Evolutionary conservation across 2,888 invertebrate genomes (phyloP), one percentile per base, ranked within the genome.

Genomic region (Orthonychiurus folsomi): DNA sequence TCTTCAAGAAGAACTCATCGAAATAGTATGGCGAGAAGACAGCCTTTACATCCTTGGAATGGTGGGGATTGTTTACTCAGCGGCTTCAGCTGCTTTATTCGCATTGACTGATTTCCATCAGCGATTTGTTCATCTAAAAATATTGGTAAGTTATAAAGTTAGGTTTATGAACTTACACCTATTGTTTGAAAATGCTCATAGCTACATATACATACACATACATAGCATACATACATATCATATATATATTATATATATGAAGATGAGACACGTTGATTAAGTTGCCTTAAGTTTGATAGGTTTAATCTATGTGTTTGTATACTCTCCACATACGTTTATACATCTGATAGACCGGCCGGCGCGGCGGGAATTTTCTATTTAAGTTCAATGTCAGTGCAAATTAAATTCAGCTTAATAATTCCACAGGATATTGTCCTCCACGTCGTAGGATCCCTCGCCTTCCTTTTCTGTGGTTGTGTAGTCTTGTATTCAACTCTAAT

Each of bases 21-120:
- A 59, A n/a, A 37, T 50, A 20, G 37, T 37, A 21, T 59, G 59
- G 59, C 47, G 50, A 23, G 59, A 59, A 50, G 23, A 59, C 26
- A 50, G 59, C 20, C 25, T 59, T 2, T 50, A 37, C 20, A 23
- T 23, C 50, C 50, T 59, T 9, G 21, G 47, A 9, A 50, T 59
- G 3, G 25, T 23, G 5, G 59, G 59, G 2, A 50, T 59, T 50
- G 20, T 48, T 3, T n/a, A 50, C 18, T 37, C 59, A 2, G 12
- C 50, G 2, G 21, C 21, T 5, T 59, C 59, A 20, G 5, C 50
- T 3, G 5, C 24, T 50, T 20, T 52, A 5, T 52, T 5, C 24
- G 9, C 24, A 5, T 23, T 5, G 5, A 20, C 24, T 52, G 52
- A 52, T 37, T 37, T 37, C 15, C 37, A 37, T 5, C 5, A 37